Conservation (phyloP, 2,797 vertebrate genomes). For the Chaetophractus vellerosus region DNA sequence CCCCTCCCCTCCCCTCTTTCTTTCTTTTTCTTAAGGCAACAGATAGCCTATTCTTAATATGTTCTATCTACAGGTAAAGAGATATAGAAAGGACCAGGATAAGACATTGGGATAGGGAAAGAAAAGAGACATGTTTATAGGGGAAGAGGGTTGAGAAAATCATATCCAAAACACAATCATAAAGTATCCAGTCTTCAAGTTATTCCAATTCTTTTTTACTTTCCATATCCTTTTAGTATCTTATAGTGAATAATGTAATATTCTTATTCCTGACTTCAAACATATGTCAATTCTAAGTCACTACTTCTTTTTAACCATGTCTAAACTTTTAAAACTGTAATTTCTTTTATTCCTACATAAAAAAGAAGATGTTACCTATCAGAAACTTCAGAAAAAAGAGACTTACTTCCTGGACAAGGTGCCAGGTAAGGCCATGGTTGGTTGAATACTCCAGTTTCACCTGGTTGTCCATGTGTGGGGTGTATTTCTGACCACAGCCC, state of each 20-base stretch:
- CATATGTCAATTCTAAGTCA: conserved; percentile 29
- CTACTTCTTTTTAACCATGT: conserved; percentile 24
- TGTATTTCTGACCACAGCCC: conserved; percentile 96
- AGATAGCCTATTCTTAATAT: background rate
- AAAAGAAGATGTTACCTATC: conserved; percentile 8
- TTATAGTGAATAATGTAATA: background rate
- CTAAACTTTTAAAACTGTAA: conserved; percentile 23
- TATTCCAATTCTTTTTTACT: conserved; percentile 51
- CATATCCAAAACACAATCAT: conserved; percentile 1
- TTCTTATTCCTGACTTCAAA: background rate
- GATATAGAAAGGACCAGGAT: conserved; percentile 22
- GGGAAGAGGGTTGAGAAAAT: conserved; percentile 39
- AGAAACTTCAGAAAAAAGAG: conserved; percentile 7
- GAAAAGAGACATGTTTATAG: background rate
- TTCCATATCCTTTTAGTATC: conserved; percentile 30
- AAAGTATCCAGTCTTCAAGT: background rate
- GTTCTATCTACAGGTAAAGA: background rate
- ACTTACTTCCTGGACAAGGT: conserved; percentile 97
- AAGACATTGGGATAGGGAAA: background rate
- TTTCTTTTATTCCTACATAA: conserved; percentile 14
- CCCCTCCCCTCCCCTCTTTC: background rate
- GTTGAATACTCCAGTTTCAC: conserved; percentile 98
- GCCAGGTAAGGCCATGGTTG: conserved; percentile 99
- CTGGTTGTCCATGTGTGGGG: conserved; percentile 97
- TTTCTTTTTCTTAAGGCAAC: conserved; percentile 5